Evolutionary conservation across 2,888 invertebrate genomes (phyloP), one percentile per base, ranked within the genome.

Genomic region (Euzophera pinguis): DNA sequence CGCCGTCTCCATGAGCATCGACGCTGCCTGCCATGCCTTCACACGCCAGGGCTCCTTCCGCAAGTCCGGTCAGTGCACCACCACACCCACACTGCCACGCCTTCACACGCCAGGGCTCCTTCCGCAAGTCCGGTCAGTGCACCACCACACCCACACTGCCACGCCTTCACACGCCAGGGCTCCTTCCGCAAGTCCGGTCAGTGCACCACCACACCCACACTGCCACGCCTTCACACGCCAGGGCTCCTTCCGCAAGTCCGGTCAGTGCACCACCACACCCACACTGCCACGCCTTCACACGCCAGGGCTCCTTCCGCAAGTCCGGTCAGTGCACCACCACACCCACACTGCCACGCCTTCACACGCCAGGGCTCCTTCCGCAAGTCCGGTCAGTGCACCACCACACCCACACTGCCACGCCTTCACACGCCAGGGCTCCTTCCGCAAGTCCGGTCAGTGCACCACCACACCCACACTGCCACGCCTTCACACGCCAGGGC

Each of bases 1-100:
- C 78, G 95, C 96, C 8, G 97, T 97, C 9, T 96, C 96, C 39
- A 97, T 97, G 96, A 96, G 95, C 72, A 97, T 97, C 74, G 97
- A 97, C 78, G 93, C 95, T 43, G 95, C 95, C 70, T 96, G 95
- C 75, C 95, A 97, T 49, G 97, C 97, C 45, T 99, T 99, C 82
- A 98, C 98, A 4, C 91, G 98, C 50, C 96, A 95, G 64, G 97
- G 98, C 0, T 98, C 98, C 51, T 99, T 99, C 85, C 91, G 98
- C 57, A 96, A 96, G 75, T 95, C 89, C 6, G 81, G 89, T 89
- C 3, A 60, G 73, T 39, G 14, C 22, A 22, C 22, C 13, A 6
- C 6, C 14, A 38, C 14, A 38, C 13, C 1, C 6, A 8, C 8
- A 38, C 8, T 14, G n/a, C 35, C 22, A 22, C 3, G 2, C 2